phyloP scores from a whole-genome alignment of 2,113 vertebrate species.

The Clarias magur region DNA sequence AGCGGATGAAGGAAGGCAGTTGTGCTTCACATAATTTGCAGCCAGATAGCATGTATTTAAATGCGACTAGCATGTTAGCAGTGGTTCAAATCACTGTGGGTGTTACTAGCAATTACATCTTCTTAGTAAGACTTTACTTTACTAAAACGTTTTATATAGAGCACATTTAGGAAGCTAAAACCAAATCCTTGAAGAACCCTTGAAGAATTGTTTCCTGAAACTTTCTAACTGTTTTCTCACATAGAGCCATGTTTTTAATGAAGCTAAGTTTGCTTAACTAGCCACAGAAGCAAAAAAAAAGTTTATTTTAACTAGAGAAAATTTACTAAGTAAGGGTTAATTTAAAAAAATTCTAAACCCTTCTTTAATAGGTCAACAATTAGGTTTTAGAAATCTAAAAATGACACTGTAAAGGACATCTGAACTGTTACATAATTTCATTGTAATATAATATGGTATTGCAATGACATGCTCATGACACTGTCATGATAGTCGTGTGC shows the following conservation, averaged over 20 bases:
- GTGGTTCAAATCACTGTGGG: background rate
- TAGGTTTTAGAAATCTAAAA: too few species aligned
- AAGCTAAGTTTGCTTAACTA: background rate
- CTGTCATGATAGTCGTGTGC: too few species aligned
- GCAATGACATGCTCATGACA: too few species aligned
- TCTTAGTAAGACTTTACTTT: background rate
- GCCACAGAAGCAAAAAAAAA: background rate
- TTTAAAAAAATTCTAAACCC: too few species aligned
- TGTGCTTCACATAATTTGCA: conserved; percentile 12
- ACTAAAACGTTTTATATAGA: background rate
- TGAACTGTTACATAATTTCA: too few species aligned
- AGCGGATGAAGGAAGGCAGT: background rate
- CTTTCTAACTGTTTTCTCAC: background rate
- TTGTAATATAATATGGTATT: too few species aligned
- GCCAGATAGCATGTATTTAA: conserved; percentile 19
- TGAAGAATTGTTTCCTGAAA: background rate
- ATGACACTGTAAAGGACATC: too few species aligned
- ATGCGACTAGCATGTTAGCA: conserved; percentile 10
- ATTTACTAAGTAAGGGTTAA: background rate
- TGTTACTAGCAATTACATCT: background rate
- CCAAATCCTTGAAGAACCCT: background rate
- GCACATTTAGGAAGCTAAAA: background rate
- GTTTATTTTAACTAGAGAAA: background rate
- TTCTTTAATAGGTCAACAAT: too few species aligned
- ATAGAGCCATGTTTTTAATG: background rate